Conservation (phyloP, 2,113 vertebrate genomes). For the Brachirus orientalis region DNA sequence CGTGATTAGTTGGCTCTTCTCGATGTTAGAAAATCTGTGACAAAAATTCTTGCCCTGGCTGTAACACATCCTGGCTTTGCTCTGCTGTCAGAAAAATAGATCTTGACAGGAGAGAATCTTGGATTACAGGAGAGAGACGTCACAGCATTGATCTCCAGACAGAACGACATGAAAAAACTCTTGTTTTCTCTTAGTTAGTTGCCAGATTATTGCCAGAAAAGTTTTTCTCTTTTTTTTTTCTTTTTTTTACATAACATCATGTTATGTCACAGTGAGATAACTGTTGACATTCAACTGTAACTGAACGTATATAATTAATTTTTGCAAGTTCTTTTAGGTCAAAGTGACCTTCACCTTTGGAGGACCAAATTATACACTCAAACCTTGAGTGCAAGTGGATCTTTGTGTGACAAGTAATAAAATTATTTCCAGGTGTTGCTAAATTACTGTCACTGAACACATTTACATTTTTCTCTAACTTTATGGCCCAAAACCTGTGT, state of each 20-base stretch:
- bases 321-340: background rate
- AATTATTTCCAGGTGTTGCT: background rate
- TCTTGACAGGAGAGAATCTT: background rate
- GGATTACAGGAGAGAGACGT: background rate
- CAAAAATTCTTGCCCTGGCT: background rate
- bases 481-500: background rate
- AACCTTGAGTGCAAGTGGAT: background rate
- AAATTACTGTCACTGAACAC: too few species aligned
- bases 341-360: background rate
- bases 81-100: background rate
- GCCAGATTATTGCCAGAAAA: background rate
- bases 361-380: background rate
- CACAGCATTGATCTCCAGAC: background rate
- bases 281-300: background rate
- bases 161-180: slow-evolving; percentile 7
- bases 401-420: background rate
- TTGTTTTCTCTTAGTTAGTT: too few species aligned
- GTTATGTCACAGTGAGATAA: background rate
- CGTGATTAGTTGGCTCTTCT: slow-evolving; percentile 6
- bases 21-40: slow-evolving; percentile 1
- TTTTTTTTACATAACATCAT: background rate
- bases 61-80: background rate
- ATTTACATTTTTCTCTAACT: background rate
- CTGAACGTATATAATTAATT: background rate
- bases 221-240: too few species aligned